These are phyloP conservation scores for Drosophila robusta DNA, from an alignment of 2,888 invertebrate species.

Conservation along the genomic window DNA sequence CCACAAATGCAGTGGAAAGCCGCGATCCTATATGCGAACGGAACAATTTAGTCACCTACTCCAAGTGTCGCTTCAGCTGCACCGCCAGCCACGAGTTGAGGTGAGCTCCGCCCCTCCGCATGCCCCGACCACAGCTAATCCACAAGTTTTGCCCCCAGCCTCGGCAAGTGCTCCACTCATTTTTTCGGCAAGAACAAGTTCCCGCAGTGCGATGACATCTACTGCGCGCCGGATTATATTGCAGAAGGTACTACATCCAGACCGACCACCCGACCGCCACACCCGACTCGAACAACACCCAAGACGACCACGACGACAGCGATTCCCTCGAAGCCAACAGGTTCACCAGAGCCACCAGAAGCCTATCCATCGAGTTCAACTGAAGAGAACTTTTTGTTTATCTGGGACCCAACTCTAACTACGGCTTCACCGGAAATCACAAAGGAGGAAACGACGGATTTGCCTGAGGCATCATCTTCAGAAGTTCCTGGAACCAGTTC, in stretches of 20 bases:
- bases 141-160: slow-evolving; percentile 1
- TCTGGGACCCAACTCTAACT: neutral
- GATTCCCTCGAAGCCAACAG: neutral
- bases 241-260: slow-evolving; percentile 16
- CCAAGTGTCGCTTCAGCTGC: slow-evolving; percentile 14
- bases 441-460: neutral
- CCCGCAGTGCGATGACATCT: slow-evolving; percentile 34
- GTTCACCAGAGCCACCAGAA: too few species aligned
- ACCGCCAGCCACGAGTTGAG: neutral
- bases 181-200: neutral
- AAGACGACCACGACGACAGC: slow-evolving; percentile 1
- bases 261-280: slow-evolving; percentile 23
- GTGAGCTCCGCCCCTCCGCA: neutral
- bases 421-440: neutral
- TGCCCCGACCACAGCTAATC: neutral
- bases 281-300: slow-evolving; percentile 21
- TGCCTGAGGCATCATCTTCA: neutral
- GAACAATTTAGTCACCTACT: neutral
- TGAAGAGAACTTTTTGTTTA: neutral
- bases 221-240: slow-evolving; percentile 3
- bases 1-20: slow-evolving; percentile 2
- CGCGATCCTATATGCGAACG: slow-evolving; percentile 7
- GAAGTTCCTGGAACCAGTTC: neutral
- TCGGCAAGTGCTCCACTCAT: neutral
- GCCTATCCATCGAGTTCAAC: neutral